These are phyloP conservation scores for Mechanitis mazaeus DNA, from an alignment of 2,888 invertebrate species.

Conservation along the genomic window DNA sequence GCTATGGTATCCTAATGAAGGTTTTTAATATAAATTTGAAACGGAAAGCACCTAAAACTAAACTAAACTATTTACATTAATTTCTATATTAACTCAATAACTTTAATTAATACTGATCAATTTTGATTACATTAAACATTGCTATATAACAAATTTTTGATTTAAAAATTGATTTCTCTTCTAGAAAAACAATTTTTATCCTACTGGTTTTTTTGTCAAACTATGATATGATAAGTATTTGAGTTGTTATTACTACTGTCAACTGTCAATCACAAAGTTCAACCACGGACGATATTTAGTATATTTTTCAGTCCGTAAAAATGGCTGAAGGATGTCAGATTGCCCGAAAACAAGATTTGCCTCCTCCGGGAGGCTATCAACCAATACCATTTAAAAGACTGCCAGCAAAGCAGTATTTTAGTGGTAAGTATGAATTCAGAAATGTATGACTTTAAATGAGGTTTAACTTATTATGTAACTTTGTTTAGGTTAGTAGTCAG, in stretches of 20 bases:
- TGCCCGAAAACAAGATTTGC: slow-evolving; percentile 87
- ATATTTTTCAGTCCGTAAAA: slow-evolving; percentile 33
- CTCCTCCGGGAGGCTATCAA: slow-evolving; percentile 93
- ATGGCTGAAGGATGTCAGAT: slow-evolving; percentile 55
- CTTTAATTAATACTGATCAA: too few species aligned
- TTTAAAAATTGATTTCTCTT: too few species aligned
- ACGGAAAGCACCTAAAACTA: too few species aligned
- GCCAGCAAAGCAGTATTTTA: slow-evolving; percentile 83
- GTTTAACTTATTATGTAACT: slow-evolving; percentile 56
- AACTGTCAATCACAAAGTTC: slow-evolving; percentile 7
- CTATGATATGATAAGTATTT: too few species aligned
- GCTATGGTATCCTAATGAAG: slow-evolving; percentile 10
- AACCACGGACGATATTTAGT: slow-evolving; percentile 7
- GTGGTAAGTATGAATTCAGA: slow-evolving; percentile 69
- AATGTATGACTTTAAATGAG: slow-evolving; percentile 1
- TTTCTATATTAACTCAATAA: too few species aligned
- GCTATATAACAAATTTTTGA: too few species aligned
- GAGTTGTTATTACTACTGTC: not conserved
- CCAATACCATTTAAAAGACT: slow-evolving; percentile 83
- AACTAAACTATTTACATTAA: too few species aligned
- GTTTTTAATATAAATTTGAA: not conserved
- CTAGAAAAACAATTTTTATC: not conserved
- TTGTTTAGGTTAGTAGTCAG: slow-evolving; percentile 44
- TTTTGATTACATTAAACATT: too few species aligned
- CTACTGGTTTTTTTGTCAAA: not conserved